Base-by-base conservation (phyloP, 35 echinoderm and acorn worm genomes). In the Lytechinus variegatus region DNA sequence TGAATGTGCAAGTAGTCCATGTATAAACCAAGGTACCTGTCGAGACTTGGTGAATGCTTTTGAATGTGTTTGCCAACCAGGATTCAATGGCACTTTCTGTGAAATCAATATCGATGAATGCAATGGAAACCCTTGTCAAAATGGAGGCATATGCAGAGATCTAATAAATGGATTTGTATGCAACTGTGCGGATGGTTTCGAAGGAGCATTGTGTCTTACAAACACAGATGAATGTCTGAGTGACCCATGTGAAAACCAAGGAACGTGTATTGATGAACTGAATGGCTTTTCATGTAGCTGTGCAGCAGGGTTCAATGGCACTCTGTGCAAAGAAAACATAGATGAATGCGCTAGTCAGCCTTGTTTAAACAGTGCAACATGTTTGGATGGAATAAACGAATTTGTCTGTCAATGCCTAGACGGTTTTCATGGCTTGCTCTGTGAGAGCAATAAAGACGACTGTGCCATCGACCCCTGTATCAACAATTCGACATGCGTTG, bases 71-170 rank as follows among this genome's bases (percentile, higher is more conserved):
- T 97, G 97, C 79, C 53, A 44, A 60, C 28, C 54, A 92, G 97
- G 97, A 9, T 97, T 95, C 89, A 54, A 86, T 27, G 97, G 97
- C 12, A 28, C 54, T 0, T 29, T 95, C 58, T 97, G 97, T 91
- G 94, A 95, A 28, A 91, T 52, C 27, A 87, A 97, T 51, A 93
- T 95, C 28, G 86, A 97, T 91, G 97, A 97, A 60, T 97, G 97
- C 87, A 19, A 60, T 14, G 72, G 86, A 28, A 54, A 87, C 21
- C 95, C 95, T 51, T 97, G 97, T 89, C 28, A 92, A 87, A 97
- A 97, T 92, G 56, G 86, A n/a, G 97, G 56, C 28, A 95, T 94
- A 2, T 97, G 97, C 55, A 28, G 79, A 12, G 97, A 97, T 28
- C 16, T 19, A 21, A 71, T 97, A 33, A 86, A 95, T 19, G 95